Evolutionary conservation across 2,797 vertebrate species (phyloP).

Genomic region (Valencia hispanica): DNA sequence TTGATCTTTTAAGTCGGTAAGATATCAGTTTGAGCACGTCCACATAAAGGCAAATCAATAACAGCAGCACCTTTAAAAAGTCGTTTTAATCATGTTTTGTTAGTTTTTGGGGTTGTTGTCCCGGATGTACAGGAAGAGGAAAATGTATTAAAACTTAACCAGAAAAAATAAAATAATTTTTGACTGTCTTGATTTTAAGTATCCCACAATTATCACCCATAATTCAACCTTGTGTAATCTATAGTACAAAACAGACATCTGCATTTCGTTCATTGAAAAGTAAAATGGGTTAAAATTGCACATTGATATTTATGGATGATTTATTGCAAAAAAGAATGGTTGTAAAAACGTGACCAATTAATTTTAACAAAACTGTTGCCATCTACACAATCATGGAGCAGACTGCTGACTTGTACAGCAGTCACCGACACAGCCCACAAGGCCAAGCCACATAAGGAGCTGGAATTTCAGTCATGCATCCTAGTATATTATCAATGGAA

Average conservation of each 20-base stretch:
- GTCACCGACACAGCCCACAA: too few relatives aligned
- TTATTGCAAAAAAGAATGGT: too few relatives aligned
- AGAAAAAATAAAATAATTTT: too few relatives aligned
- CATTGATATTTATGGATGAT: too few relatives aligned
- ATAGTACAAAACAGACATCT: neutral
- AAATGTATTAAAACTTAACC: conserved; percentile 68
- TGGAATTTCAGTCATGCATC: too few relatives aligned
- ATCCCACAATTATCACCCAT: neutral
- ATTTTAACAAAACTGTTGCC: neutral
- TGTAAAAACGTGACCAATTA: too few relatives aligned
- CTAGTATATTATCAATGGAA: neutral
- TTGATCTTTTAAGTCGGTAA: conserved; percentile 39
- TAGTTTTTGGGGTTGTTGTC: conserved; percentile 54
- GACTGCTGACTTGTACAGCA: neutral
- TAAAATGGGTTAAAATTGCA: neutral
- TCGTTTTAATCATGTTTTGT: conserved; percentile 40
- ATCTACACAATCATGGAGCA: neutral
- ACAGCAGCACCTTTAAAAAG: conserved; percentile 5
- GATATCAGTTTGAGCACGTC: conserved; percentile 32
- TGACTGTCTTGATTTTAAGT: conserved; percentile 7
- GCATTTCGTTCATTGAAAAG: neutral
- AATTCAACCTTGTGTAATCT: neutral
- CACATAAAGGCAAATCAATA: conserved; percentile 33
- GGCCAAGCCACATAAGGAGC: too few relatives aligned
- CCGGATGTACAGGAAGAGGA: conserved; percentile 56